Percentiles rank a stretch among this genome's conserved stretches.
These are phyloP conservation scores for Otus scops DNA, from an alignment of 2,797 vertebrate species.

Conservation along the genomic window DNA sequence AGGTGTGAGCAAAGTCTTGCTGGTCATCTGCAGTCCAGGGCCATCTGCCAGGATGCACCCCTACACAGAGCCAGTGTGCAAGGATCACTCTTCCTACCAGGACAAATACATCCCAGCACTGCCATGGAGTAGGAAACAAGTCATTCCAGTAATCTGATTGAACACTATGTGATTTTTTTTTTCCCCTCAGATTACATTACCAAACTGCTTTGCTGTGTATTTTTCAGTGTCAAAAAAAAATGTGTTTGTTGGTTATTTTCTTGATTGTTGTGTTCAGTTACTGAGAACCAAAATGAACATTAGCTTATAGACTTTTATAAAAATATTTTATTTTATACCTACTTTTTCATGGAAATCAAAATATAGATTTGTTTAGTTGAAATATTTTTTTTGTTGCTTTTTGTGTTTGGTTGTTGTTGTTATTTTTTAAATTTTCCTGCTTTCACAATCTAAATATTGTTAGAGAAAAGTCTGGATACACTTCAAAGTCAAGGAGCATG, in stretches of 20 bases:
- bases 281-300: neutral
- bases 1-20: neutral
- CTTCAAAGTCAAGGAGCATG: neutral
- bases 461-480: neutral
- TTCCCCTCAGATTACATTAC: neutral
- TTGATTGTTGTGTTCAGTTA: neutral
- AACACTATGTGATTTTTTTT: neutral
- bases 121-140: neutral
- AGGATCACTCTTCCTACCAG: neutral
- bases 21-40: neutral
- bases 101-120: neutral
- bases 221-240: neutral
- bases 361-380: neutral
- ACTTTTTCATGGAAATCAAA: neutral
- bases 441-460: neutral
- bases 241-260: neutral
- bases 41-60: neutral
- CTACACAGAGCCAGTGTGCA: neutral
- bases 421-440: neutral
- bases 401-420: neutral
- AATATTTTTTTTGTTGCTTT: neutral
- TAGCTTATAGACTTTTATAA: neutral
- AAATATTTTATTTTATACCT: neutral
- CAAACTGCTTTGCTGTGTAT: neutral
- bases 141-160: neutral